Percentiles rank a stretch among this genome's conserved stretches.
These are phyloP conservation scores for Dione juno DNA, from an alignment of 2,888 invertebrate species.

Conservation along the genomic window DNA sequence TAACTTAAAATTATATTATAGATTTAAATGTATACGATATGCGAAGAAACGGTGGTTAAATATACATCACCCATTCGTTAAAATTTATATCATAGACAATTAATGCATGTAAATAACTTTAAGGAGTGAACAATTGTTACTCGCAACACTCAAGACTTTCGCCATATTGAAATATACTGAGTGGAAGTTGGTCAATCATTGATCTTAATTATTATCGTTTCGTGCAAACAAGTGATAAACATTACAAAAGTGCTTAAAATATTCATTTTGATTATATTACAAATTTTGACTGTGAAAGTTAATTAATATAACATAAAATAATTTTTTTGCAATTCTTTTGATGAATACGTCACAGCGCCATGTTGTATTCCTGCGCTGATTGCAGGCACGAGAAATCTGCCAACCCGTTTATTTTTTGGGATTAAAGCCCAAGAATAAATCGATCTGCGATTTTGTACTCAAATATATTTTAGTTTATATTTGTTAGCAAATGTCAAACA, in stretches of 20 bases:
- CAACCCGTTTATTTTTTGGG: constrained; percentile 83
- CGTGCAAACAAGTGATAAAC: constrained; percentile 61
- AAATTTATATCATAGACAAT: background rate
- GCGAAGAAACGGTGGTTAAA: background rate
- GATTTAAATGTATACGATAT: background rate
- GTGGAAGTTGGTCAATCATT: constrained; percentile 80
- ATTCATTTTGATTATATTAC: constrained; percentile 46
- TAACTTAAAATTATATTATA: too few relatives aligned
- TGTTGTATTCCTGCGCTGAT: constrained; percentile 85
- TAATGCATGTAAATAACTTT: background rate
- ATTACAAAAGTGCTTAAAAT: constrained; percentile 61
- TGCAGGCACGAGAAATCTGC: constrained; percentile 84
- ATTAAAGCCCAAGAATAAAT: constrained; percentile 80
- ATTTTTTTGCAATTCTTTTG: constrained; percentile 77
- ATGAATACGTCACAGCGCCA: constrained; percentile 83
- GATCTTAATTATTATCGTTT: constrained; percentile 75
- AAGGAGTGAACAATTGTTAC: background rate
- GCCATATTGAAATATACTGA: constrained; percentile 80
- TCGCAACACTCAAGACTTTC: constrained; percentile 69
- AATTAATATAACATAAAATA: constrained; percentile 57
- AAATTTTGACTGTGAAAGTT: constrained; percentile 41
- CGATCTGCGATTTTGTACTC: constrained; percentile 82
- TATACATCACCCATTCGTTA: background rate
- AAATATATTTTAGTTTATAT: constrained; percentile 81
- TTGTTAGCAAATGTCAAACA: constrained; percentile 81